A percentile compares a stretch with the other conserved stretches of the same genome.
phyloP scores from a whole-genome alignment of 2,113 vertebrate genomes.

The human (Homo sapiens) region GRCh38 chr15:49349001-49349500 shows the following conservation, averaged over 20 bases:
- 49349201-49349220: slow-evolving; percentile 34
- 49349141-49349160: slow-evolving; percentile 70
- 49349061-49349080: slow-evolving; percentile 78
- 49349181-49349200: slow-evolving; percentile 27
- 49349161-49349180: slow-evolving; percentile 59
- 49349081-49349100: slow-evolving; percentile 74
- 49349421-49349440: neutral
- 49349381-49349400: slow-evolving; percentile 38
- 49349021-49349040: slow-evolving; percentile 22
- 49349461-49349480: neutral
- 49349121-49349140: slow-evolving; percentile 48
- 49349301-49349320: neutral
- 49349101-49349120: slow-evolving; percentile 62
- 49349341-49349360: slow-evolving; percentile 36
- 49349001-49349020: neutral
- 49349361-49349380: slow-evolving; percentile 33
- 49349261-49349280: slow-evolving; percentile 8
- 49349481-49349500: neutral
- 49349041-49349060: slow-evolving; percentile 73
- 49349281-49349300: neutral
- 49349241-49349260: neutral
- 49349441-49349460: slow-evolving; percentile 15
- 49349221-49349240: neutral
- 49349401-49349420: slow-evolving; percentile 42
- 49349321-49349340: neutral